Evolutionary conservation across 2,888 invertebrate genomes (phyloP).

Genomic region (Nemotelus pantherinus): DNA sequence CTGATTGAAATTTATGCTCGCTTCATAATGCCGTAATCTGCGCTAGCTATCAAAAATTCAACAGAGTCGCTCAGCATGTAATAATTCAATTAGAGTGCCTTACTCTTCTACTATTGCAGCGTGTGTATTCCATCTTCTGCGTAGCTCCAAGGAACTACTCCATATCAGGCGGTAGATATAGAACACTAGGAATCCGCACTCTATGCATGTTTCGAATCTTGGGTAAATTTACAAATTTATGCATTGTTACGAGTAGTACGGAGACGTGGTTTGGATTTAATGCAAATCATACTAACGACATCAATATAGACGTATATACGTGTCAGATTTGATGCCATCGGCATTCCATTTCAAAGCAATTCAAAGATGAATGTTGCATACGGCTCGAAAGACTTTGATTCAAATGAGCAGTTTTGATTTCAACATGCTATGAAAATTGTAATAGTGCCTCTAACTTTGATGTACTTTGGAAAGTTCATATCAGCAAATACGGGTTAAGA

Average conservation of each 20-base stretch:
- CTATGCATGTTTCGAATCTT: conserved; percentile 5
- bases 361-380: too few species aligned
- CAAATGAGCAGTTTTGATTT: too few species aligned
- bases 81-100: conserved; percentile 46
- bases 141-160: conserved; percentile 16
- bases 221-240: conserved; percentile 37
- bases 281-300: conserved; percentile 26
- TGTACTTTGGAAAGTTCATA: too few species aligned
- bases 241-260: conserved; percentile 16
- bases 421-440: too few species aligned
- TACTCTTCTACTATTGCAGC: neutral
- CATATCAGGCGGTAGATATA: conserved; percentile 41
- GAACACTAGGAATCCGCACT: neutral
- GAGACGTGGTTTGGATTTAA: conserved; percentile 29
- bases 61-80: conserved; percentile 45
- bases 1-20: conserved; percentile 43
- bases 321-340: neutral
- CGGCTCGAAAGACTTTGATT: too few species aligned
- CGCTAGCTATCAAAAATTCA: conserved; percentile 43
- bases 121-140: neutral
- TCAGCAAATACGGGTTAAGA: too few species aligned
- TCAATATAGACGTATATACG: conserved; percentile 3
- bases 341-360: too few species aligned
- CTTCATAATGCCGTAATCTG: conserved; percentile 21
- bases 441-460: too few species aligned